Base-by-base conservation (phyloP, 2,888 invertebrate genomes). In the Scaeva pyrastri region DNA sequence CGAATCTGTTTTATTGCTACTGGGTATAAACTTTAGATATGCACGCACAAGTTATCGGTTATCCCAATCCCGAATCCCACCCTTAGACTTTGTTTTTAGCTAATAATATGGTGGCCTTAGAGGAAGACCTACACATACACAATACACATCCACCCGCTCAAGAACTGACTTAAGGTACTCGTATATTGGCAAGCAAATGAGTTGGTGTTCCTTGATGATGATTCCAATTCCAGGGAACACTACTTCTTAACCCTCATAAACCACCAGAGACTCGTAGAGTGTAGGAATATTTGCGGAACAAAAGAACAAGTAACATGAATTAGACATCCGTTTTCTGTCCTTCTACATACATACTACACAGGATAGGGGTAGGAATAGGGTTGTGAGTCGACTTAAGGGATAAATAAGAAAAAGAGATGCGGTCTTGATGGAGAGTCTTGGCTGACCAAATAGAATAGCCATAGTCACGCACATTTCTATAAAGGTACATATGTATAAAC, bases 251-350 rank as follows among this genome's bases (percentile, higher is more conserved):
- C n/a, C n/a, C n/a, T n/a, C n/a, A 64, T 79, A 70, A 70, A 56
- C 82, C 86, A 82, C 86, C 31, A 78, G 86, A 82, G 86, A 82
- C 86, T 77, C 73, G 64, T 86, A 72, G 64, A 55, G 43, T n/a
- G n/a, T 31, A 36, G 52, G 48, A 41, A 52, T 64, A 60, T 60
- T 68, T 56, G 68, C 16, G 14, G 43, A 68, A 77, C 70, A 68
- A 73, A 73, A 68, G 76, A 68, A 81, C 81, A 77, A 86, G 74
- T 66, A 58, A 82, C 82, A 86, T 82, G 86, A 86, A 86, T 82
- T 82, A 82, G 82, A 74, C 71, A 86, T 86, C 71, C 71, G 77
- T 70, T 58, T 58, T 26, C 8, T 11, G 7, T 23, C 5, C 2
- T 31, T 31, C 5, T 31, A 31, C 31, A 31, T 7, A 31, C 31